These are phyloP conservation scores for Xestoiulus laeticollis DNA, from an alignment of 2,888 invertebrate genomes.

Conservation along the genomic window DNA sequence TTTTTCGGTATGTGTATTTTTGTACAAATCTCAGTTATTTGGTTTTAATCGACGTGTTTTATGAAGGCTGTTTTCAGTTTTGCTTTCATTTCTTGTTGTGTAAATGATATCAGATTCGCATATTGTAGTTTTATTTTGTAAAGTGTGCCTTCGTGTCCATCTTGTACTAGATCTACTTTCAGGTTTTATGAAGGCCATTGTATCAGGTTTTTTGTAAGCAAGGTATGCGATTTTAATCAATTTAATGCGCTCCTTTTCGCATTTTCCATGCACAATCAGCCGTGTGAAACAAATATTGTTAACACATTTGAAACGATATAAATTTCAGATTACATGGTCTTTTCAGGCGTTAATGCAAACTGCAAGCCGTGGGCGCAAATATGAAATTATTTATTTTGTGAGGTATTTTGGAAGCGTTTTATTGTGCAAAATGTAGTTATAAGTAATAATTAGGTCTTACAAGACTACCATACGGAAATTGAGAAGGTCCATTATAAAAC, in stretches of 20 bases:
- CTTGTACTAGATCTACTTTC: conserved; percentile 40
- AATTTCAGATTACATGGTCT: not conserved
- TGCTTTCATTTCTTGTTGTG: not conserved
- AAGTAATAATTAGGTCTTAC: not conserved
- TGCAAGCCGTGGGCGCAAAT: not conserved
- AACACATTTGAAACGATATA: not conserved
- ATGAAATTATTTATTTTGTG: not conserved
- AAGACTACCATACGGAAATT: not conserved
- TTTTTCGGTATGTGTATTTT: not conserved
- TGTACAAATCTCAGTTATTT: not conserved
- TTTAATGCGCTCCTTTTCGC: conserved; percentile 1
- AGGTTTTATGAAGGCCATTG: not conserved
- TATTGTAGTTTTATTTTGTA: not conserved
- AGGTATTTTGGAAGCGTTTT: not conserved
- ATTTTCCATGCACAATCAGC: conserved; percentile 13
- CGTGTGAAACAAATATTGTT: not conserved
- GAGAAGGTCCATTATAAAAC: conserved; percentile 8
- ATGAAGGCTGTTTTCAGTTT: not conserved
- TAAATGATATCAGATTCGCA: not conserved
- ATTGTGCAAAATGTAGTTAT: not conserved
- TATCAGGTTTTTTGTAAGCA: not conserved
- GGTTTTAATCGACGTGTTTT: not conserved
- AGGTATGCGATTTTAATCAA: conserved; percentile 30
- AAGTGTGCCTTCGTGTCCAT: not conserved
- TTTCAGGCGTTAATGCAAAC: conserved; percentile 15